Evolutionary conservation across 2,888 invertebrate genomes (phyloP), one percentile per base, ranked within the genome.

Genomic region (Lymantria monacha): DNA sequence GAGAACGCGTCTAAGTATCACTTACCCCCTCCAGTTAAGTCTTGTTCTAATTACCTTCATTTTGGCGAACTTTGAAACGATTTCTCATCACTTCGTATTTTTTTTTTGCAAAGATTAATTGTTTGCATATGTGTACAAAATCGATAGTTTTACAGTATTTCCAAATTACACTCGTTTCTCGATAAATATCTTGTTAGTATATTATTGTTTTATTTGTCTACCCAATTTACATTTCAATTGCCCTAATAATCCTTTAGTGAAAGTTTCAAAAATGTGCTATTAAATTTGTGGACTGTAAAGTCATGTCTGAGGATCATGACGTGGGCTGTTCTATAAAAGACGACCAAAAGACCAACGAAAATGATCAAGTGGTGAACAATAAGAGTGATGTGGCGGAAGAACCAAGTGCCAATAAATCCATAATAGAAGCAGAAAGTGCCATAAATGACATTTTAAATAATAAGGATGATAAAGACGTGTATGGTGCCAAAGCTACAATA

Each of bases 231-330:
- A 10, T 33, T 7, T 33, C 2, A 33, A 33, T 33, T 33, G 2
- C 9, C 33, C 5, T 33, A 10, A 33, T 10, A 33, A 33, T 8
- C 33, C 33, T 10, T 33, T 7, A 38, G 38, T 38, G 38, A 10
- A 38, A 38, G 42, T 40, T 22, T 42, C 54, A 50, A 49, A 45
- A 51, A 69, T 74, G 74, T 55, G 54, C 63, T 57, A 61, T 46
- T 70, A 61, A 68, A 59, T 48, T 51, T 52, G 55, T 41, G 30
- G 49, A 49, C 47, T 40, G 56, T 37, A 46, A 59, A 88, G 90
- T 79, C 84, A 90, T 90, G 90, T 89, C 87, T 80, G 82, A 83
- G 59, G 75, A 82, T 63, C 76, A 86, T 86, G 85, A 77, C 77
- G 74, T 62, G 50, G 73, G 78, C 59, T 75, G 73, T 74, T 64